These are phyloP conservation scores for Cotesia vestalis DNA, from an alignment of 1,140 invertebrate genomes.

Conservation along the genomic window DNA sequence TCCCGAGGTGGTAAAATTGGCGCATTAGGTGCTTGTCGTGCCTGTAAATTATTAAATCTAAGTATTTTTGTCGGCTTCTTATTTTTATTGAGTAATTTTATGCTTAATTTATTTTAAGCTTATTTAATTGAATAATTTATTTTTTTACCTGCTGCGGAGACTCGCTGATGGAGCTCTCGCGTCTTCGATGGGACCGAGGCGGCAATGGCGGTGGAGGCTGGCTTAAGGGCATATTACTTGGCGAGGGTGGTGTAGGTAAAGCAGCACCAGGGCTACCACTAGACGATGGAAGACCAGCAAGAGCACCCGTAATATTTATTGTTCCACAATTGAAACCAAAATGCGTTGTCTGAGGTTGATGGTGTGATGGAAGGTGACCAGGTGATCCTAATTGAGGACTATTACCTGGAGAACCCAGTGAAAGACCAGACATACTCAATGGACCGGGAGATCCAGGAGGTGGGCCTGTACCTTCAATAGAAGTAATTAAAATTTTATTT, in stretches of 20 bases:
- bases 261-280: conserved; percentile 64
- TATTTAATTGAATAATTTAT: not conserved
- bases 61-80: not conserved
- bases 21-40: conserved; percentile 70
- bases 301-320: conserved; percentile 50
- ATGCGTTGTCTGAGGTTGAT: conserved; percentile 62
- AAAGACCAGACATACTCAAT: conserved; percentile 57
- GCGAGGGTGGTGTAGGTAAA: conserved; percentile 62
- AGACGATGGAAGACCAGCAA: conserved; percentile 51
- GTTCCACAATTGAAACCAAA: conserved; percentile 62
- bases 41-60: conserved; percentile 48
- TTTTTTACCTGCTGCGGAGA: conserved; percentile 66
- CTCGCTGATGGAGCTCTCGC: conserved; percentile 72
- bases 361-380: conserved; percentile 52
- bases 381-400: conserved; percentile 61
- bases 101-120: not conserved
- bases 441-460: conserved; percentile 59
- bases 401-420: conserved; percentile 58
- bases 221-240: conserved; percentile 61
- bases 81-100: not conserved
- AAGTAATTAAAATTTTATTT: not conserved
- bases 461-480: conserved; percentile 47
- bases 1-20: conserved; percentile 71
- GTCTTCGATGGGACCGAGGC: conserved; percentile 66
- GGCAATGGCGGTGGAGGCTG: conserved; percentile 70